phyloP scores from a whole-genome alignment of 2,797 vertebrate genomes.

The Cossypha caffra region DNA sequence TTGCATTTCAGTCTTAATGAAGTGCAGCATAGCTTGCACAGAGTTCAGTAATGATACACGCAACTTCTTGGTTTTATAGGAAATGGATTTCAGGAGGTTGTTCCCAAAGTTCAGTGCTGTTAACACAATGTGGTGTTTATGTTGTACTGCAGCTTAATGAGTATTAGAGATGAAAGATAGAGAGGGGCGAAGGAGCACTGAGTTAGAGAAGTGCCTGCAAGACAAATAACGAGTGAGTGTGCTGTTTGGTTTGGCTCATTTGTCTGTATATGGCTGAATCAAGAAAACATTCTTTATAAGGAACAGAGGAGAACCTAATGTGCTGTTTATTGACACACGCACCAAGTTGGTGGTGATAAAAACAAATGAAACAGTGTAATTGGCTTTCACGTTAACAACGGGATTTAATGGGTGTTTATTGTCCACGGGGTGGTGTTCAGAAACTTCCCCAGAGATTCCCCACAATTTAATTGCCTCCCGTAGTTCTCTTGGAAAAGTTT shows the following conservation, averaged over 20 bases:
- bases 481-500: not conserved
- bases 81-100: not conserved
- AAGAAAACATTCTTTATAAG: slow-evolving; percentile 62
- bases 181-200: not conserved
- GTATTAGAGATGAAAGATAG: slow-evolving; percentile 18
- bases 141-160: not conserved
- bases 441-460: slow-evolving; percentile 49
- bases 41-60: not conserved
- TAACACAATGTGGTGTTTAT: not conserved
- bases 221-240: slow-evolving; percentile 14
- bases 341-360: slow-evolving; percentile 39
- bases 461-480: slow-evolving; percentile 36
- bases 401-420: slow-evolving; percentile 59
- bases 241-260: slow-evolving; percentile 65
- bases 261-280: slow-evolving; percentile 48
- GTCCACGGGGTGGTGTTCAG: slow-evolving; percentile 28
- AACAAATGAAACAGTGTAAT: slow-evolving; percentile 59
- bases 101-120: slow-evolving; percentile 5
- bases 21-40: not conserved
- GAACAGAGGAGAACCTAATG: slow-evolving; percentile 57
- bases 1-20: not conserved
- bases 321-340: slow-evolving; percentile 69
- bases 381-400: slow-evolving; percentile 45
- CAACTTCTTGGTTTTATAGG: not conserved
- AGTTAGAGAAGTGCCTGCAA: slow-evolving; percentile 38